Conservation (phyloP, 1,140 invertebrate genomes). For the Teleogryllus occipitalis region DNA sequence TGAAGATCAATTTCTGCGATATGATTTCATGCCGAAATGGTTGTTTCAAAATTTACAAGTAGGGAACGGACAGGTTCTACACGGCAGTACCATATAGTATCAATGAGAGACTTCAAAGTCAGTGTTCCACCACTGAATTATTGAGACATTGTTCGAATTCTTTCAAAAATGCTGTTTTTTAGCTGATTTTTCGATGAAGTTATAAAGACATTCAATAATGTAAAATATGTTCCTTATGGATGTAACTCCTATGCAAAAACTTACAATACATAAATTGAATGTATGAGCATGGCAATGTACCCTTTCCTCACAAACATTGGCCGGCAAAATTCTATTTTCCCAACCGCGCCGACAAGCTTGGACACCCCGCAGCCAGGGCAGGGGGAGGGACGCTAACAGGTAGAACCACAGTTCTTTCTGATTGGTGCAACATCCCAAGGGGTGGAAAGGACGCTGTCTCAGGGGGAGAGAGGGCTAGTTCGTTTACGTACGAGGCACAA, state of each 20-base stretch:
- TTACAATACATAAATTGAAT: not conserved
- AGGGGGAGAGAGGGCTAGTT: too few species aligned
- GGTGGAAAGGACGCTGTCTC: too few species aligned
- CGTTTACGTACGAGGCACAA: too few species aligned
- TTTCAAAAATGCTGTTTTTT: not conserved
- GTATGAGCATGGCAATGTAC: not conserved
- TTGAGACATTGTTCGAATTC: not conserved
- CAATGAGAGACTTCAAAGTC: not conserved
- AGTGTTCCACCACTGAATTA: not conserved
- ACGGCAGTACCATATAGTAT: not conserved
- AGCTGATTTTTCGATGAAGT: not conserved
- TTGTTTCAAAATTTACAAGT: not conserved
- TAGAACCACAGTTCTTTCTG: too few species aligned
- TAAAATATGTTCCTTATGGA: not conserved
- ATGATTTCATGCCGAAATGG: not conserved
- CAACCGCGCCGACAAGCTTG: too few species aligned
- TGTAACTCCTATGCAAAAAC: not conserved
- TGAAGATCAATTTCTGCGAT: not conserved
- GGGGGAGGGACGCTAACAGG: too few species aligned
- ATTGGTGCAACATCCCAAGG: too few species aligned
- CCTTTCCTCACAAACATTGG: too few species aligned
- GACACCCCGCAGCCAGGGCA: too few species aligned
- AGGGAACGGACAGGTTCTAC: not conserved
- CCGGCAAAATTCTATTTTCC: too few species aligned
- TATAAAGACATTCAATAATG: not conserved